These are phyloP conservation scores for Neoitamus cyanurus DNA, from an alignment of 2,888 invertebrate species.

Conservation along the genomic window DNA sequence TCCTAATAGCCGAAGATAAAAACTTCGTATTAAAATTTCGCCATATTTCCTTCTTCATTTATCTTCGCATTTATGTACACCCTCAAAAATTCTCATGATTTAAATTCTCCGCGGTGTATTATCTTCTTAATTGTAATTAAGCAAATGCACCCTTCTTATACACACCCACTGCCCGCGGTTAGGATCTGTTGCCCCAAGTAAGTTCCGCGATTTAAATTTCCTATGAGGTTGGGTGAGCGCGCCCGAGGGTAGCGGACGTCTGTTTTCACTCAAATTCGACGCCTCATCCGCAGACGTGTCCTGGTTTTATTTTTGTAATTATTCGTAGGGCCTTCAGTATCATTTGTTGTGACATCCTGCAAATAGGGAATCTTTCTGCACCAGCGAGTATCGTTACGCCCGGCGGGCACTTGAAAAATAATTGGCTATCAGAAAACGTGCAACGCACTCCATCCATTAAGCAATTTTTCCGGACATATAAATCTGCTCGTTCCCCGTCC, in stretches of 20 bases:
- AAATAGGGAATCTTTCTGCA: conserved; percentile 30
- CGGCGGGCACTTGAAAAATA: conserved; percentile 4
- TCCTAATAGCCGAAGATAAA: too few species aligned
- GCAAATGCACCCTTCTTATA: background rate
- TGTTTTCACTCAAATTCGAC: conserved; percentile 24
- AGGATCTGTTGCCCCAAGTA: background rate
- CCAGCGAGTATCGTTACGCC: conserved; percentile 7
- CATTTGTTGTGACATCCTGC: conserved; percentile 17
- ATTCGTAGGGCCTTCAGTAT: conserved; percentile 11
- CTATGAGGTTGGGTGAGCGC: background rate
- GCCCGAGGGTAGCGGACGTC: background rate
- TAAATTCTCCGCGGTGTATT: background rate
- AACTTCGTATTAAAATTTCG: too few species aligned
- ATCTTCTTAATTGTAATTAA: background rate
- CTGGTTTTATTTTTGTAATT: conserved; percentile 22
- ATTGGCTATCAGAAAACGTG: conserved; percentile 36
- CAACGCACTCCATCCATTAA: conserved; percentile 36
- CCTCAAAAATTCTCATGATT: background rate
- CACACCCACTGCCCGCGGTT: background rate
- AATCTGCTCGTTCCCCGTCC: background rate
- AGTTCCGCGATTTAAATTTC: conserved; percentile 15
- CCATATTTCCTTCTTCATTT: too few species aligned
- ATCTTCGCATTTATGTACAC: too few species aligned
- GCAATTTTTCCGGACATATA: conserved; percentile 17
- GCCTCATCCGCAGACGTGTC: conserved; percentile 16